Base-by-base conservation (phyloP, 2,888 invertebrate species). In the Hirtodrosophila histrioides region DNA sequence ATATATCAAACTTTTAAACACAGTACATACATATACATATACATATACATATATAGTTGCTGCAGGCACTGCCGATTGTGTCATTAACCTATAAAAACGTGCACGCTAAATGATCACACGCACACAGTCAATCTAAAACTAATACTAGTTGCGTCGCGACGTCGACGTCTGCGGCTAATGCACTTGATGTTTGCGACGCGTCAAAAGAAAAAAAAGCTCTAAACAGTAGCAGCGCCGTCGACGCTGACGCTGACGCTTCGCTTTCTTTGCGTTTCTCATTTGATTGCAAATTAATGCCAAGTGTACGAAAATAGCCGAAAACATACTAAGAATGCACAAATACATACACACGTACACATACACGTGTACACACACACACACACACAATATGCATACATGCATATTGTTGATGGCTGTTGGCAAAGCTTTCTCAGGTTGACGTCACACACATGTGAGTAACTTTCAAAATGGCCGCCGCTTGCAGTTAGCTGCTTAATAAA, bases 81-180 rank as follows among this genome's bases (percentile, higher is more conserved):
- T 89, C 89, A 90, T 90, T 89, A 89, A 89, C 90, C 89, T 85
- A 89, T 89, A 89, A 89, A 89, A 89, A 88, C 89, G 88, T 88
- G 88, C 77, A 86, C 83, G 64, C 64, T 63, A 58, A 71, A 68
- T 66, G 69, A 66, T 75, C 49, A 41, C 49, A 61, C 44, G 53
- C 23, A 60, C 56, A 45, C 35, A 45, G 45, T 39, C 43, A 45
- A 41, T 40, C 45, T 44, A 62, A 50, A 64, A 60, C 72, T 64
- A 56, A 69, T 48, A 49, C 64, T 55, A 44, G 39, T 24, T 43
- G 35, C 45, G 41, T 27, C 41, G 35, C 37, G 57, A 11, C 37
- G 56, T 35, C 50, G 40, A 27, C 10, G 39, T 35, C 56, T 36
- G 23, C 51, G 55, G 40, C 69, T 57, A 69, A 69, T 76, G 76